These are phyloP conservation scores for Labroides dimidiatus DNA, from an alignment of 2,797 vertebrate genomes.

Conservation along the genomic window DNA sequence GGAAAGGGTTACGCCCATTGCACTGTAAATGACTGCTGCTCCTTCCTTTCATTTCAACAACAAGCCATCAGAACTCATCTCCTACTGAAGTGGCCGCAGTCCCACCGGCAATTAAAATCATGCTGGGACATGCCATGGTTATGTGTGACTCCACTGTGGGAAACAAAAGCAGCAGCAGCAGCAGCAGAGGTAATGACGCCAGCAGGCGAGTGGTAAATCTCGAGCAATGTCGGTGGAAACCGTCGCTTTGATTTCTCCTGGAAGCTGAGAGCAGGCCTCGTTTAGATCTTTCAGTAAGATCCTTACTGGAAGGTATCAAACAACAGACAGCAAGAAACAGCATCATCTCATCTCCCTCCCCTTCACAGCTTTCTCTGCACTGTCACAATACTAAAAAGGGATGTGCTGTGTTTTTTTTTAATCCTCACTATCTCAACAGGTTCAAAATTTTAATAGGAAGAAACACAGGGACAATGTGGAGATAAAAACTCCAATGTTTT, in stretches of 20 bases:
- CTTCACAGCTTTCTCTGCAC: constrained; percentile 38
- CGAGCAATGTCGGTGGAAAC: constrained; percentile 68
- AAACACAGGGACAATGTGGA: not conserved
- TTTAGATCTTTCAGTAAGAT: constrained; percentile 65
- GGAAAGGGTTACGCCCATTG: constrained; percentile 67
- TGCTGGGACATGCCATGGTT: constrained; percentile 82
- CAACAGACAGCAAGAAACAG: constrained; percentile 44
- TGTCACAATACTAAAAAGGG: constrained; percentile 34
- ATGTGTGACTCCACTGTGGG: constrained; percentile 73
- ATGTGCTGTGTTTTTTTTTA: constrained; percentile 14
- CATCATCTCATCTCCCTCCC: constrained; percentile 52
- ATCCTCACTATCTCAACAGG: constrained; percentile 7
- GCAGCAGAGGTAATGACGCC: constrained; percentile 67
- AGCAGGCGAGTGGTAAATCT: constrained; percentile 74
- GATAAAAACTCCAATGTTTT: not conserved
- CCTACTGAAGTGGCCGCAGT: constrained; percentile 80
- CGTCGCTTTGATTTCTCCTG: constrained; percentile 71
- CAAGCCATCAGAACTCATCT: constrained; percentile 83
- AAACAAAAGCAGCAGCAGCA: constrained; percentile 75
- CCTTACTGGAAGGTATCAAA: constrained; percentile 64
- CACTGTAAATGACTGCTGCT: constrained; percentile 67
- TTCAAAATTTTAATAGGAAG: constrained; percentile 12
- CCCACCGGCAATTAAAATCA: constrained; percentile 87
- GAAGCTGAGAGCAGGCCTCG: constrained; percentile 61
- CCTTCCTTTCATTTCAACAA: constrained; percentile 83